Conservation (phyloP, 2,888 invertebrate species). For the Andrena bucephala region DNA sequence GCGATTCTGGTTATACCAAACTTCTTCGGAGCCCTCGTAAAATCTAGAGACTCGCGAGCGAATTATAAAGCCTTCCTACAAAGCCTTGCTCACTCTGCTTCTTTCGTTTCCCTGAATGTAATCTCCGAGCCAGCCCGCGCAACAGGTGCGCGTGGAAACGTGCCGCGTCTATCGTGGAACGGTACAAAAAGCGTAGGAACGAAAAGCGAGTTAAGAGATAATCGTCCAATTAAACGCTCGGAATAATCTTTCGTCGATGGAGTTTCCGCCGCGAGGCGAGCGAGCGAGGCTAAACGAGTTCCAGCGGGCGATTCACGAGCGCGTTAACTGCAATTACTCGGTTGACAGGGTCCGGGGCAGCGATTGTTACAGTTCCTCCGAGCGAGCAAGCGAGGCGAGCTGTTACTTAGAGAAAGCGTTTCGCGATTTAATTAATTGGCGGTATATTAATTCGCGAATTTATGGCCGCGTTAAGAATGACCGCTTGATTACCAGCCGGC, state of each 20-base stretch:
- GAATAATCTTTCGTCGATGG: slow-evolving; percentile 58
- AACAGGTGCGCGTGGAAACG: neutral
- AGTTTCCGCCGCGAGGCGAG: slow-evolving; percentile 58
- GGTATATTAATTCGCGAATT: slow-evolving; percentile 73
- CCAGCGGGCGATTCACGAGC: slow-evolving; percentile 53
- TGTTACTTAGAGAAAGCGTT: slow-evolving; percentile 47
- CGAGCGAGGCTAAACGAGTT: slow-evolving; percentile 54
- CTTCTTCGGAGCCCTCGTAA: neutral
- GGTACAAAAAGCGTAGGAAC: slow-evolving; percentile 22
- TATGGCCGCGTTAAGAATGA: slow-evolving; percentile 71
- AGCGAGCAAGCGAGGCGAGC: slow-evolving; percentile 41
- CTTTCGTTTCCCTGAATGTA: neutral
- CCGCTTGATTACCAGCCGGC: slow-evolving; percentile 70
- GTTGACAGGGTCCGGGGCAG: slow-evolving; percentile 44
- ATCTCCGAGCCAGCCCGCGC: slow-evolving; percentile 20
- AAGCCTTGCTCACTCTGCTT: neutral
- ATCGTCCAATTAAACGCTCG: slow-evolving; percentile 58
- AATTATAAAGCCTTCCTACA: neutral
- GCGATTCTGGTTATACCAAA: neutral
- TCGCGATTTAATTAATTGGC: slow-evolving; percentile 70
- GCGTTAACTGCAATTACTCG: slow-evolving; percentile 53
- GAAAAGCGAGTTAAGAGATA: slow-evolving; percentile 53
- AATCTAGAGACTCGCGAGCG: neutral
- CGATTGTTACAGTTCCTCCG: slow-evolving; percentile 65
- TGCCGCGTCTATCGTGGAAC: neutral